These are phyloP conservation scores for Cydia amplana DNA, from an alignment of 1,140 invertebrate species.

Conservation along the genomic window DNA sequence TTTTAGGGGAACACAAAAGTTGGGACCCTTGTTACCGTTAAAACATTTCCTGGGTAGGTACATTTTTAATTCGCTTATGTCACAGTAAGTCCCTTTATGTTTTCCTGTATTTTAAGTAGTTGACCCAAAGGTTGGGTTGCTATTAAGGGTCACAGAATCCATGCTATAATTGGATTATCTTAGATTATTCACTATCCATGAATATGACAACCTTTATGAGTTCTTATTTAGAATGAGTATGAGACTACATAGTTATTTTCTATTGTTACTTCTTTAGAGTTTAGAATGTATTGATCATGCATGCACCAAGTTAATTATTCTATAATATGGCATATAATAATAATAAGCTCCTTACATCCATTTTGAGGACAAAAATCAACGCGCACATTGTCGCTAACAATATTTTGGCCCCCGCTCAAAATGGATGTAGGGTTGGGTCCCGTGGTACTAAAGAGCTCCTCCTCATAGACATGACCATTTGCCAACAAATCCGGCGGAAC, in stretches of 20 bases:
- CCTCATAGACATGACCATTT: too few relatives aligned
- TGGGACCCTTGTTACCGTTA: conserved; percentile 37
- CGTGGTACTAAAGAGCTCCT: too few relatives aligned
- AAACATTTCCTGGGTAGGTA: conserved; percentile 8
- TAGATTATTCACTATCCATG: conserved; percentile 13
- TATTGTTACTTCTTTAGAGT: too few relatives aligned
- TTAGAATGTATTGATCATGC: too few relatives aligned
- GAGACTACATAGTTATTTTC: background rate
- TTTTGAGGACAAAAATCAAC: too few relatives aligned
- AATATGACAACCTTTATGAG: background rate
- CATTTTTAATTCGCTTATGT: conserved; percentile 25
- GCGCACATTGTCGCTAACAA: too few relatives aligned
- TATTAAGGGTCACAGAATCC: conserved; percentile 21
- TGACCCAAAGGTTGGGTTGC: conserved; percentile 15
- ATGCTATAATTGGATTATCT: conserved; percentile 23
- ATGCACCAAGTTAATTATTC: too few relatives aligned
- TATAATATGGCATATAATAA: too few relatives aligned
- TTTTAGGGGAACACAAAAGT: conserved; percentile 53
- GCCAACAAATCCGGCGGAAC: too few relatives aligned
- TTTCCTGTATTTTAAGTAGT: conserved; percentile 28
- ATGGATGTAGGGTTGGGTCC: too few relatives aligned
- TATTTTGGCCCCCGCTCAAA: too few relatives aligned
- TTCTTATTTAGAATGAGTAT: background rate
- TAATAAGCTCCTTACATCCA: too few relatives aligned
- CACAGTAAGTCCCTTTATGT: conserved; percentile 13